Evolutionary conservation across 2,888 invertebrate species (phyloP).

Genomic region (Drosophila mercatorum): DNA sequence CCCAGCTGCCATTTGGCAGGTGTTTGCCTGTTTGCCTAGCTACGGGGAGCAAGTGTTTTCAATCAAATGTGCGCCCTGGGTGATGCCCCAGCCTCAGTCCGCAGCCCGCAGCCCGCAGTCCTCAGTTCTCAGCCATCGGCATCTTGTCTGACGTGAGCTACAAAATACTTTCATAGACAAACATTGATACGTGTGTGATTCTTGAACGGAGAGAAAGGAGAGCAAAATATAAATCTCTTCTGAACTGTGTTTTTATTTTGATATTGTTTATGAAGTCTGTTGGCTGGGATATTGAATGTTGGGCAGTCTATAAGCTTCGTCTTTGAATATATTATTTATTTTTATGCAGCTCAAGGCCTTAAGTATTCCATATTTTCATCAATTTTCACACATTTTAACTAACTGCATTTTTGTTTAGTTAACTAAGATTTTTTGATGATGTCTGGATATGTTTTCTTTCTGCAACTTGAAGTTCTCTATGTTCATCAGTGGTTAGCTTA

Average conservation of each 20-base stretch:
- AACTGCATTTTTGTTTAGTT: no score
- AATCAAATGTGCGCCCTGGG: slow-evolving; percentile 64
- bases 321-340: neutral
- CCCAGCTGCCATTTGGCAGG: slow-evolving; percentile 32
- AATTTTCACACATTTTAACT: neutral
- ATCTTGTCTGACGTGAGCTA: slow-evolving; percentile 16
- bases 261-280: neutral
- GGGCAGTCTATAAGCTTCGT: neutral
- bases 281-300: neutral
- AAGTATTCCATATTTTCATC: neutral
- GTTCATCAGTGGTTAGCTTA: no score
- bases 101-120: neutral
- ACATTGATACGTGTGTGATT: slow-evolving; percentile 1
- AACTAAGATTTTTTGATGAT: no score
- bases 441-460: no score
- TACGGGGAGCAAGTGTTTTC: slow-evolving; percentile 40
- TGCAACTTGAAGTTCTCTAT: no score
- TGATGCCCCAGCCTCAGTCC: slow-evolving; percentile 1
- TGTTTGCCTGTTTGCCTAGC: slow-evolving; percentile 26
- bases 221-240: neutral
- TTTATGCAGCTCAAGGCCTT: neutral
- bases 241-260: neutral
- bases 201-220: neutral
- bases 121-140: neutral
- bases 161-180: neutral